Conservation (phyloP, 2,888 invertebrate species). For the Ornithoptera priamus region DNA sequence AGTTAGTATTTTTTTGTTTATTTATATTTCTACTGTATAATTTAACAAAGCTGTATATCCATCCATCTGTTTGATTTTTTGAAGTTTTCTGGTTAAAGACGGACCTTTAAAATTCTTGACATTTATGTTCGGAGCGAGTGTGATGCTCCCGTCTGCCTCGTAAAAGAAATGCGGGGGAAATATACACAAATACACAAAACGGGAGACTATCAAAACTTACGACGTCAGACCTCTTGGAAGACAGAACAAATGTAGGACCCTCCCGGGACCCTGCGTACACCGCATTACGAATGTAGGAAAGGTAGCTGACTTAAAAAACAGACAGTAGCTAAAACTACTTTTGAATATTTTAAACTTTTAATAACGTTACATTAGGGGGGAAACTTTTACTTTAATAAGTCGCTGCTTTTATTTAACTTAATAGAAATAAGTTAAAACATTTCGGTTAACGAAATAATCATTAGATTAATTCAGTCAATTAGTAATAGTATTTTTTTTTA, state of each 20-base stretch:
- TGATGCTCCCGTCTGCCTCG: neutral
- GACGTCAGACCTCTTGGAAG: slow-evolving; percentile 17
- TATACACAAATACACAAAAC: slow-evolving; percentile 19
- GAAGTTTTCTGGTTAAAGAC: neutral
- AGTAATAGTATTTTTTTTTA: too few relatives aligned
- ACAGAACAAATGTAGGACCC: slow-evolving; percentile 9
- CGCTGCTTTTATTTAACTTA: too few relatives aligned
- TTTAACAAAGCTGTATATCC: neutral
- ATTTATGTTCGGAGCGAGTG: neutral
- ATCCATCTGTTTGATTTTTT: neutral
- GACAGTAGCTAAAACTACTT: neutral
- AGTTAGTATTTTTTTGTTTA: too few relatives aligned
- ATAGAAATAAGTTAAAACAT: too few relatives aligned
- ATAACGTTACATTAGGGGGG: too few relatives aligned
- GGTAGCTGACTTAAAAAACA: slow-evolving; percentile 10
- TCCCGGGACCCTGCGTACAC: slow-evolving; percentile 11
- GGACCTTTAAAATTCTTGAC: neutral
- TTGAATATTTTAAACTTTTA: slow-evolving; percentile 5
- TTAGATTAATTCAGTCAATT: too few relatives aligned
- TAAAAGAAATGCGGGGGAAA: slow-evolving; percentile 8
- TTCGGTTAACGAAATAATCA: too few relatives aligned
- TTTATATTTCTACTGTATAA: too few relatives aligned
- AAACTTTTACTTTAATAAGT: too few relatives aligned
- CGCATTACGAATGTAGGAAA: slow-evolving; percentile 15
- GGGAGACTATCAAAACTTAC: slow-evolving; percentile 20